Conservation (phyloP, 2,888 invertebrate genomes). For the Lasioglossum calceatum region DNA sequence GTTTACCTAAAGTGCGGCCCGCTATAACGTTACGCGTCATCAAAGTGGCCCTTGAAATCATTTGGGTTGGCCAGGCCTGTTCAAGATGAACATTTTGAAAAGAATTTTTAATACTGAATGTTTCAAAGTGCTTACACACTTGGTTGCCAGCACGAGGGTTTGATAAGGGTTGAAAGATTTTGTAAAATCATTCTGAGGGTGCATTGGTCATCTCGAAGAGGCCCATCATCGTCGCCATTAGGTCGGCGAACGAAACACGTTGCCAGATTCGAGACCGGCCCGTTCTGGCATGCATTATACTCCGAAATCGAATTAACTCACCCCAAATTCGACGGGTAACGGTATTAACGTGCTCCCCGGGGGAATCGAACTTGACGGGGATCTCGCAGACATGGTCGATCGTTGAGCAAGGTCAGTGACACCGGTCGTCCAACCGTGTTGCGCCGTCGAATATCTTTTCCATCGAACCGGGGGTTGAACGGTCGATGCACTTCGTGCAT, state of each 20-base stretch:
- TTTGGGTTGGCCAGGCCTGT: too few relatives aligned
- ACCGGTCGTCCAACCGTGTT: constrained; percentile 75
- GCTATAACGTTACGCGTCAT: too few relatives aligned
- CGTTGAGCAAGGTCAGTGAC: constrained; percentile 79
- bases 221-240: constrained; percentile 1
- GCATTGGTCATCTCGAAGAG: background rate
- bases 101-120: too few relatives aligned
- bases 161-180: background rate
- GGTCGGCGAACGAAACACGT: constrained; percentile 6
- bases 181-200: background rate
- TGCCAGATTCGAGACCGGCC: background rate
- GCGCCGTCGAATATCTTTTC: constrained; percentile 64
- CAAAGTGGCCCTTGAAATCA: too few relatives aligned
- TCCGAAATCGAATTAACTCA: constrained; percentile 26
- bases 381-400: constrained; percentile 65
- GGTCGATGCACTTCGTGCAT: background rate
- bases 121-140: background rate
- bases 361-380: constrained; percentile 47
- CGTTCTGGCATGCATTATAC: constrained; percentile 24
- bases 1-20: too few relatives aligned
- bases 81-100: too few relatives aligned
- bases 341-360: constrained; percentile 43
- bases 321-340: constrained; percentile 42
- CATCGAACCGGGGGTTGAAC: constrained; percentile 26
- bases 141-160: background rate